Conservation (phyloP, 1,140 invertebrate species). For the Danaus plexippus region DNA sequence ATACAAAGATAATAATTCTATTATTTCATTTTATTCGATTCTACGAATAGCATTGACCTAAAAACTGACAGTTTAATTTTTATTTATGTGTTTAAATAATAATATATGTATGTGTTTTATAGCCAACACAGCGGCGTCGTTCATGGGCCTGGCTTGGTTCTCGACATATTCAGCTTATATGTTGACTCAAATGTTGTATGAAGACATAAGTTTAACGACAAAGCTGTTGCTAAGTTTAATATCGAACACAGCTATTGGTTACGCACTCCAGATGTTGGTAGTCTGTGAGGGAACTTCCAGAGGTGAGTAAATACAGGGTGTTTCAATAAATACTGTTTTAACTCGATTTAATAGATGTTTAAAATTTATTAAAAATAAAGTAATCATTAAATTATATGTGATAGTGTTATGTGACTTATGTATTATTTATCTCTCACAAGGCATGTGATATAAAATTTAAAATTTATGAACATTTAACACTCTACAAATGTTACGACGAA, state of each 20-base stretch:
- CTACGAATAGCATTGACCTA: no score
- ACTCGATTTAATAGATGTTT: no score
- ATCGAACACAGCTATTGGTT: constrained; percentile 80
- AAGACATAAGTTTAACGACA: constrained; percentile 51
- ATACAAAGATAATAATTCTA: no score
- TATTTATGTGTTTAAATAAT: constrained; percentile 32
- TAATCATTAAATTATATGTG: no score
- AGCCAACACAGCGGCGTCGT: constrained; percentile 83
- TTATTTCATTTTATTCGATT: no score
- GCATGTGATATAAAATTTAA: no score
- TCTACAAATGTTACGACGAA: no score
- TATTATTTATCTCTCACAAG: no score
- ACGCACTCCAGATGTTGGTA: constrained; percentile 77
- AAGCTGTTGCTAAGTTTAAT: constrained; percentile 75
- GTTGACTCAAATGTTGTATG: constrained; percentile 68
- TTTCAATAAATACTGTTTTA: neutral
- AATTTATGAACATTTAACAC: no score
- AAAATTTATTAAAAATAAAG: no score
- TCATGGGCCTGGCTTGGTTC: constrained; percentile 82
- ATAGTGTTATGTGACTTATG: no score
- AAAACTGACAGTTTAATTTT: constrained; percentile 44
- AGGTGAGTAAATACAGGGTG: constrained; percentile 37
- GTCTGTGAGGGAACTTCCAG: constrained; percentile 77
- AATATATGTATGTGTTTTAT: constrained; percentile 19
- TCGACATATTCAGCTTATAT: constrained; percentile 81